Evolutionary conservation across 2,797 vertebrate genomes (phyloP), one percentile per base, ranked within the genome.

Genomic region (Falco berigora): DNA sequence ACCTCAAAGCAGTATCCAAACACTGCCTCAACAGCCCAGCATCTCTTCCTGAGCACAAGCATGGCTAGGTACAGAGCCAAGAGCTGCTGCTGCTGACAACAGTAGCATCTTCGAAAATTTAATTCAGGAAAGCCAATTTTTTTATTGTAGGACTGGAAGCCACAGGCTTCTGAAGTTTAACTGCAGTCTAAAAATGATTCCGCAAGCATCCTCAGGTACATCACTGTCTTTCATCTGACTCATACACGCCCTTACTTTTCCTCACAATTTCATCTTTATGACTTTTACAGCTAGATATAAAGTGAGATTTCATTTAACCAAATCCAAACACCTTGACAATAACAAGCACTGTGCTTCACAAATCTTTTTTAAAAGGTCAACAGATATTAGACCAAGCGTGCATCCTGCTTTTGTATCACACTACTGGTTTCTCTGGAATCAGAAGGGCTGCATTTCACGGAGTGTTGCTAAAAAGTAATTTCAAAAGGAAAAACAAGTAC

Each of bases 1-100:
- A 82, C 83, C 86, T 96, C 86, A 10, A 88, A 90, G 90, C 27
- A 74, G 83, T 95, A 96, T 53, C 90, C 90, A 79, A 95, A 89
- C 86, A 89, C 92, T 71, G 56, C 36, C 77, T 73, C 74, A 52
- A 63, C 74, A 92, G 67, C 44, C 47, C 73, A 32, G 66, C 64
- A 40, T 91, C 75, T 80, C 72, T 42, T 82, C 63, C 67, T 34
- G 40, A 95, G 84, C 63, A 69, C 40, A 61, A 52, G 62, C 62
- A 56, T 2, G 14, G 73, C 84, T 56, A 89, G 77, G 86, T 84
- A 93, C 22, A 59, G 67, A 74, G 86, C 84, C 92, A 96, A 94
- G 46, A 95, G 64, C 61, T 1, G 4, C 83, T 84, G 58, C 67
- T 77, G 36, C 83, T 73, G 46, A 92, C 83, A 85, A 67, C 71